Evolutionary conservation across 2,113 vertebrate species (phyloP), one percentile per base, ranked within the genome.

Genomic region (Charina bottae): DNA sequence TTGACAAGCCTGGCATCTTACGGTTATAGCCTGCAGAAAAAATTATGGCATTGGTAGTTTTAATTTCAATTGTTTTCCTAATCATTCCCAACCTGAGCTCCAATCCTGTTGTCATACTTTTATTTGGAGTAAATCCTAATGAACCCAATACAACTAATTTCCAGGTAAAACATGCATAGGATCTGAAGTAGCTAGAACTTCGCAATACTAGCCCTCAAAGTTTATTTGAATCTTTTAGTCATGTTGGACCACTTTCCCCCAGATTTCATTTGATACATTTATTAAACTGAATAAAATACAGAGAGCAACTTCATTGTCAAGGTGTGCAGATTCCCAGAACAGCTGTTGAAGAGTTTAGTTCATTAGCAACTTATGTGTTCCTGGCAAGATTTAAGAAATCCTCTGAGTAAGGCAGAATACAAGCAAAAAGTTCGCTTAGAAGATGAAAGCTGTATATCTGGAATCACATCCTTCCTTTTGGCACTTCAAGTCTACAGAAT

Each of bases 401-500:
- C 87, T 94, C 92, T 93, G 92, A 96, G 95, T 93, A 95, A 95
- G 94, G 95, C 92, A 93, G 94, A 96, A 89, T 94, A 90, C 93
- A 93, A 95, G 93, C 86, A 94, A 94, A 95, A 94, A 96, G 49
- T 96, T 93, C 96, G 94, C 94, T 78, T 96, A 96, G 94, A 89
- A 90, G 85, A 93, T 64, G 49, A 90, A 93, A 95, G 59, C 93
- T 93, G 21, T 89, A 64, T 94, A 93, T 96, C 94, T 95, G 94
- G 90, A 95, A 96, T 95, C 93, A 93, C 92, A 95, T 95, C 90
- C 92, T 89, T 92, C 60, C 87, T 89, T 92, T 95, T 97, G 96
- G 93, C 95, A 95, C 92, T 94, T 94, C 91, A 92, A 95, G 93
- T 93, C 87, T 95, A 94, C 96, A 96, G 95, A 94, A 93, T 95